Evolutionary conservation across 1,140 invertebrate genomes (phyloP), one percentile per base, ranked within the genome.

Genomic region (Tetramorium simillimum): DNA sequence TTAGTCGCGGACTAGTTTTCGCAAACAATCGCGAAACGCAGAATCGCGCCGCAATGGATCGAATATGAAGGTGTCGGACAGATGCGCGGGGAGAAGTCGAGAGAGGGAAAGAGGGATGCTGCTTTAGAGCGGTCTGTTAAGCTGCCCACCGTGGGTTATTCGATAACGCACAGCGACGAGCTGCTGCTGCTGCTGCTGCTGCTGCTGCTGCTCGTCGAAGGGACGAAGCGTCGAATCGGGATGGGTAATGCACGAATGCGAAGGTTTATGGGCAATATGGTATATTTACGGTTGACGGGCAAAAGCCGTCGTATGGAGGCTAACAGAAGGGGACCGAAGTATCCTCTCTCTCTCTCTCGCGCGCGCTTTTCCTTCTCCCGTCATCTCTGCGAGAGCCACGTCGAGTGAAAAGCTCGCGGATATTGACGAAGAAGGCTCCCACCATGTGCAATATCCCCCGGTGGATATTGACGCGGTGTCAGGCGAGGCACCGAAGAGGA

Each of bases 181-280:
- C 87, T 56, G 91, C 18, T 33, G 33, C 87, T 56, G 91, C 14
- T n/a, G 77, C n/a, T n/a, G n/a, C n/a, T 56, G 88, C 87, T 56
- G 91, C 18, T 33, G 33, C 87, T 56, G 91, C 14, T n/a, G 77
- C n/a, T 56, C 53, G 72, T 40, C 49, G 69, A 43, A 72, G 69
- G 53, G 53, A 40, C 77, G 49, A 60, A 49, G 65, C 63, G 78
- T 90, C 77, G 78, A 91, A 92, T 90, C 90, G 89, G 92, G 91
- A 84, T 93, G 93, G 92, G 92, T 94, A 94, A 94, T 94, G 93
- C 92, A 94, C 92, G 93, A 94, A 93, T 94, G 94, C 93, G 93
- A 94, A 93, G 93, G 92, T 95, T 95, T 94, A 95, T 94, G 92
- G 93, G 89, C 93, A 95, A 95, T 95, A 95, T 93, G 93, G 93